A percentile compares a stretch with the other conserved stretches of the same genome.
These are phyloP conservation scores for Hiodon tergisus DNA, from an alignment of 2,113 vertebrate genomes.

Conservation along the genomic window DNA sequence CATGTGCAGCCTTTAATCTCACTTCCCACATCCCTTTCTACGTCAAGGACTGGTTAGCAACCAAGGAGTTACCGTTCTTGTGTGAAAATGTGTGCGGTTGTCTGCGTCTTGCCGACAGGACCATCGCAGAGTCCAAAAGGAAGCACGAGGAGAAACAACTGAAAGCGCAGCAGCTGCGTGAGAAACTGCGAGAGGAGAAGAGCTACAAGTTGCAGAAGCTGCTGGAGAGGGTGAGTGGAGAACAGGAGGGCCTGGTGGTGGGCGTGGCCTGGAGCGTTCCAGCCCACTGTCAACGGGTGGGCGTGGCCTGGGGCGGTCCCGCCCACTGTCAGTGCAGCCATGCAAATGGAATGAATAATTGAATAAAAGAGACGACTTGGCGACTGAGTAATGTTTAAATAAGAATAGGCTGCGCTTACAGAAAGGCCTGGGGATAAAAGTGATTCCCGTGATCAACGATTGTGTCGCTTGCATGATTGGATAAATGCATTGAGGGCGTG, in stretches of 20 bases:
- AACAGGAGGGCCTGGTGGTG: neutral
- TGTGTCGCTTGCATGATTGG: constrained; percentile 46
- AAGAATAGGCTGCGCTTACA: constrained; percentile 16
- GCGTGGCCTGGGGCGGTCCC: neutral
- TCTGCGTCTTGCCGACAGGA: constrained; percentile 66
- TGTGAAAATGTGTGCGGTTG: neutral
- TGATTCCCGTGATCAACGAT: constrained; percentile 38
- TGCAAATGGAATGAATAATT: too few relatives aligned
- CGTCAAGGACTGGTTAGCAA: too few relatives aligned
- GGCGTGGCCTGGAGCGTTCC: neutral
- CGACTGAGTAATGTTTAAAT: too few relatives aligned
- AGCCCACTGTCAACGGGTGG: too few relatives aligned
- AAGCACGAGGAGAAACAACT: constrained; percentile 98
- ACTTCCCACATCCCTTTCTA: too few relatives aligned
- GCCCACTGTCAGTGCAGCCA: too few relatives aligned
- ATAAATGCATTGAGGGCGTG: constrained; percentile 41
- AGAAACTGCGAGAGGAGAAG: constrained; percentile 96
- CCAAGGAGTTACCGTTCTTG: neutral
- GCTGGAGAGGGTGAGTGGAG: constrained; percentile 82
- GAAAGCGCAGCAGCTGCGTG: constrained; percentile 95
- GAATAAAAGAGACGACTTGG: too few relatives aligned
- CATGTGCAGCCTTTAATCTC: too few relatives aligned
- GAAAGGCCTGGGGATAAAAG: constrained; percentile 22
- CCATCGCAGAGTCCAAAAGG: constrained; percentile 99
- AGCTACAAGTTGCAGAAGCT: constrained; percentile 94